Conservation (phyloP, 1,140 invertebrate genomes). For the Hydropsyche tenuis region DNA sequence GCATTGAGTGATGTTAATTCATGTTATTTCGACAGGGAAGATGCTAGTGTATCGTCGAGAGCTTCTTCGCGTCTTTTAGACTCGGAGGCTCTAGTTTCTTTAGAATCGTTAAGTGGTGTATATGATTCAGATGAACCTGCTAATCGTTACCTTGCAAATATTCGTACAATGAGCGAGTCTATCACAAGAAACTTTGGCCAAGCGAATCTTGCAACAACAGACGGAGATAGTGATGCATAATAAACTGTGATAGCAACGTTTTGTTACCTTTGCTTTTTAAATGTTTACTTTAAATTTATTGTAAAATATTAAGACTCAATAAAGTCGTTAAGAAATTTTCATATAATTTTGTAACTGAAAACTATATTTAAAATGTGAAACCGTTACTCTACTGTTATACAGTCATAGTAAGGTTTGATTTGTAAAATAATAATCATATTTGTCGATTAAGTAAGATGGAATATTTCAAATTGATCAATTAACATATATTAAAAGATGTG, state of each 20-base stretch:
- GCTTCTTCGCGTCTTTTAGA: slow-evolving; percentile 80
- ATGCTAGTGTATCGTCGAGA: slow-evolving; percentile 78
- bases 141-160: slow-evolving; percentile 77
- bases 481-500: slow-evolving; percentile 12
- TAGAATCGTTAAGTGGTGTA: slow-evolving; percentile 79
- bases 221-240: slow-evolving; percentile 69
- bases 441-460: slow-evolving; percentile 20
- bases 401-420: slow-evolving; percentile 33
- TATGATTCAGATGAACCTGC: slow-evolving; percentile 85
- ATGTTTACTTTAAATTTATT: neutral
- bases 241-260: slow-evolving; percentile 30
- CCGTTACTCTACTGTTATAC: slow-evolving; percentile 46
- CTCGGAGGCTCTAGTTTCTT: slow-evolving; percentile 75
- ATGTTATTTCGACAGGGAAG: slow-evolving; percentile 78
- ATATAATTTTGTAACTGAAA: slow-evolving; percentile 26
- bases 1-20: slow-evolving; percentile 86
- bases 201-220: slow-evolving; percentile 67
- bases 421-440: slow-evolving; percentile 37
- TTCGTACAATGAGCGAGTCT: slow-evolving; percentile 75
- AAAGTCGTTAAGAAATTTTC: slow-evolving; percentile 21
- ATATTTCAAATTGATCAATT: slow-evolving; percentile 34
- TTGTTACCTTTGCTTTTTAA: slow-evolving; percentile 32
- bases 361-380: neutral
- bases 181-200: slow-evolving; percentile 78
- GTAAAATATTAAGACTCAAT: neutral